phyloP scores from a whole-genome alignment of 2,888 invertebrate genomes.

The Syrphus vitripennis region DNA sequence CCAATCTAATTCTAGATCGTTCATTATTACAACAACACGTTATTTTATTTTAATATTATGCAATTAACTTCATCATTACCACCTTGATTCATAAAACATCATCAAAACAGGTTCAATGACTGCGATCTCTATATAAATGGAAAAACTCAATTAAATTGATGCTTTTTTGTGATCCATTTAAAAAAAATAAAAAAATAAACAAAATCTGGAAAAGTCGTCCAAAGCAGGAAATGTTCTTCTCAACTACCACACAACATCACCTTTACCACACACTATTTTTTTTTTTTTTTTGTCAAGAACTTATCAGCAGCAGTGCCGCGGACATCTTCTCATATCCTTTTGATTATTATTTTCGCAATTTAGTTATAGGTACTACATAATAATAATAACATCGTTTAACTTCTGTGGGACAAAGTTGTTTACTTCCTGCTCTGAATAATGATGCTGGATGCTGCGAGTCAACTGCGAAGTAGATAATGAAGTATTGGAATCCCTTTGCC shows the following conservation, averaged over 20 bases:
- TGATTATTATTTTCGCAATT: conserved; percentile 13
- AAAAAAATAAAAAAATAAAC: neutral
- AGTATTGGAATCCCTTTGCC: conserved; percentile 12
- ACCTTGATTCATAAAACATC: conserved; percentile 5
- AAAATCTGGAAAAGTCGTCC: conserved; percentile 20
- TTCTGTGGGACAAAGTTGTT: conserved; percentile 35
- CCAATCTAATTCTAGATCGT: conserved; percentile 3
- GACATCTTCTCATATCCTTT: conserved; percentile 7
- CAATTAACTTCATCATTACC: conserved; percentile 30
- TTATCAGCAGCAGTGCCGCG: too few relatives aligned
- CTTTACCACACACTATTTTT: too few relatives aligned
- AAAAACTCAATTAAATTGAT: neutral
- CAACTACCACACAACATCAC: too few relatives aligned
- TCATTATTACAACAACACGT: neutral
- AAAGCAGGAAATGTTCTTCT: conserved; percentile 45
- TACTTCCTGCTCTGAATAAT: conserved; percentile 40
- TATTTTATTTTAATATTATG: conserved; percentile 27
- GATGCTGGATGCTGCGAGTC: neutral
- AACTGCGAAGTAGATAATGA: neutral
- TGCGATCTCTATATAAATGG: neutral
- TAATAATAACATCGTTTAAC: too few relatives aligned
- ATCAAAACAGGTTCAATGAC: conserved; percentile 47
- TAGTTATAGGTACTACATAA: too few relatives aligned
- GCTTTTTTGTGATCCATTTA: conserved; percentile 11
- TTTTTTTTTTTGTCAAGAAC: neutral